These are phyloP conservation scores for Vimba vimba DNA, from an alignment of 2,113 vertebrate genomes.

Conservation along the genomic window DNA sequence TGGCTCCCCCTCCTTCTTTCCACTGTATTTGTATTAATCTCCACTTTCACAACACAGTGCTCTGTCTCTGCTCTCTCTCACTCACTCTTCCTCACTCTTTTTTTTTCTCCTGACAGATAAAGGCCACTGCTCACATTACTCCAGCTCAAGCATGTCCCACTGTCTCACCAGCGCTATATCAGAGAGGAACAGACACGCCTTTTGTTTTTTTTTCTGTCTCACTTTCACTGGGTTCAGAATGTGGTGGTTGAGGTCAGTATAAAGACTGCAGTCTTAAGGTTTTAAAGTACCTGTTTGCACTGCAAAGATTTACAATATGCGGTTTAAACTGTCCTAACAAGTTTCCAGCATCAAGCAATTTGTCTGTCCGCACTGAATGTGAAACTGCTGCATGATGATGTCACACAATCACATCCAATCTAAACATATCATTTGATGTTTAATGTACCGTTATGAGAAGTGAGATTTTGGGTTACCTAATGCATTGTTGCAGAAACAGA, in stretches of 20 bases:
- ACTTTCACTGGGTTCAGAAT: not conserved
- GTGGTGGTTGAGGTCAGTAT: constrained; percentile 11
- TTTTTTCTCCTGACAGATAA: constrained; percentile 39
- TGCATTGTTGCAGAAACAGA: not conserved
- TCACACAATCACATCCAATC: not conserved
- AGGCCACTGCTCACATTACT: constrained; percentile 21
- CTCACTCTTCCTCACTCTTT: constrained; percentile 19
- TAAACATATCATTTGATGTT: not conserved
- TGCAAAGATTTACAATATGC: not conserved
- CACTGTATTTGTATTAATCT: constrained; percentile 50
- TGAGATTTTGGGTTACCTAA: not conserved
- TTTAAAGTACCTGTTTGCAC: not conserved
- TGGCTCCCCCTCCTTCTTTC: constrained; percentile 39
- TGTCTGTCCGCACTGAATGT: not conserved
- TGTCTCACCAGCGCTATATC: constrained; percentile 41
- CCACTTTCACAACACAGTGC: constrained; percentile 32
- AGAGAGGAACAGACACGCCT: constrained; percentile 30
- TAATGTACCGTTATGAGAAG: not conserved
- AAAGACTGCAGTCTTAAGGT: not conserved
- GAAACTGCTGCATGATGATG: not conserved
- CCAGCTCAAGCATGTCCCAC: constrained; percentile 9
- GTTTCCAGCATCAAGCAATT: not conserved
- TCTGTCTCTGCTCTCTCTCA: constrained; percentile 35
- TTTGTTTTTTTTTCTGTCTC: constrained; percentile 35
- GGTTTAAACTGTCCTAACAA: not conserved